Evolutionary conservation across 2,888 invertebrate genomes (phyloP).

Genomic region (Cheilosia grossa): DNA sequence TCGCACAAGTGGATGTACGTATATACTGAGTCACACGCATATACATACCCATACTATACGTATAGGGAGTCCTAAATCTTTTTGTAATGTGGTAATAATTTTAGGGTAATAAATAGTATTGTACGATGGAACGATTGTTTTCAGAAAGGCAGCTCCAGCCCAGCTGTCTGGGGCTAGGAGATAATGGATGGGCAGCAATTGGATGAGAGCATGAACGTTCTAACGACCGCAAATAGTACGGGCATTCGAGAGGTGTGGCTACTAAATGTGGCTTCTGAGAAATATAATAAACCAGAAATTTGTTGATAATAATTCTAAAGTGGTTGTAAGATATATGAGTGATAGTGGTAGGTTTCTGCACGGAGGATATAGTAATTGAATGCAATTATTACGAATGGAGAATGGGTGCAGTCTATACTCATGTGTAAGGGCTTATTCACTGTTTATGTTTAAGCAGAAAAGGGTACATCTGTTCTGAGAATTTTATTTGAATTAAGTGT

Average conservation of each 20-base stretch:
- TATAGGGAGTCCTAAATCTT: slow-evolving; percentile 64
- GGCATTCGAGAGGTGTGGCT: slow-evolving; percentile 29
- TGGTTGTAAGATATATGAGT: slow-evolving; percentile 41
- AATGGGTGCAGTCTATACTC: neutral
- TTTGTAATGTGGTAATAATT: slow-evolving; percentile 75
- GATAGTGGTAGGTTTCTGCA: slow-evolving; percentile 8
- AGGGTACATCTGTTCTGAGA: no score
- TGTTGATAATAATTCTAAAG: slow-evolving; percentile 70
- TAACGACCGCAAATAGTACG: slow-evolving; percentile 44
- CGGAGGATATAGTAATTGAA: slow-evolving; percentile 45
- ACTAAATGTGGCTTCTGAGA: slow-evolving; percentile 14
- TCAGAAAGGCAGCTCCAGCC: slow-evolving; percentile 34
- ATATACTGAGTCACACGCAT: slow-evolving; percentile 23
- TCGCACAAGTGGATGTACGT: slow-evolving; percentile 39
- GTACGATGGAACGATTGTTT: slow-evolving; percentile 71
- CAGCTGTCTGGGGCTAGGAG: slow-evolving; percentile 47
- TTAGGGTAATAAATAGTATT: slow-evolving; percentile 73
- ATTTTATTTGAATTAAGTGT: no score
- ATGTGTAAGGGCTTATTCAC: neutral
- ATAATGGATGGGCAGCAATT: slow-evolving; percentile 71
- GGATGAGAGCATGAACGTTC: slow-evolving; percentile 48
- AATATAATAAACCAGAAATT: slow-evolving; percentile 65
- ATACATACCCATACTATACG: slow-evolving; percentile 14
- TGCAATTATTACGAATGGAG: slow-evolving; percentile 42
- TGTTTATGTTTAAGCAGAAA: no score